A percentile compares a stretch with the other conserved stretches of the same genome.
These are phyloP conservation scores for Pycnomerus fuliginosus DNA, from an alignment of 2,888 invertebrate genomes.

Conservation along the genomic window DNA sequence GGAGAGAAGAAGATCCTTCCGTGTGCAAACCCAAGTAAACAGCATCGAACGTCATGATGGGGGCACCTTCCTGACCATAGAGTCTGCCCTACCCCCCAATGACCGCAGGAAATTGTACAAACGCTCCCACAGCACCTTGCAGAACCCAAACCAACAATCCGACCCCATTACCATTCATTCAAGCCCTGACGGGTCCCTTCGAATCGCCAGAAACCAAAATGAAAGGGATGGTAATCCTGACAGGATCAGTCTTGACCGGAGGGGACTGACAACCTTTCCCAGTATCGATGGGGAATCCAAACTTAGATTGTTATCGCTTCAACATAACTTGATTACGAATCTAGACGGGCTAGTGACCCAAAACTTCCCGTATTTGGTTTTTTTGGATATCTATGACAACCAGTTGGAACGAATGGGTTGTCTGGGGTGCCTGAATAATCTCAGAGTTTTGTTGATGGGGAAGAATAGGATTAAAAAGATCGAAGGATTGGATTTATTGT, in stretches of 20 bases:
- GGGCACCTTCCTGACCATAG: constrained; percentile 44
- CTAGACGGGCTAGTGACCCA: constrained; percentile 62
- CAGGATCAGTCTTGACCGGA: constrained; percentile 82
- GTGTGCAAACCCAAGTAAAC: constrained; percentile 32
- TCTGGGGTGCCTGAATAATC: constrained; percentile 72
- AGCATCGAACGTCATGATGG: constrained; percentile 34
- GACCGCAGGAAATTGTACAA: constrained; percentile 41
- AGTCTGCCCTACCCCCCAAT: constrained; percentile 44
- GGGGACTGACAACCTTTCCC: constrained; percentile 82
- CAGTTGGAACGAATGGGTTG: constrained; percentile 85
- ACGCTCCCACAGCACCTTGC: constrained; percentile 58
- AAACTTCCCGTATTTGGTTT: constrained; percentile 74
- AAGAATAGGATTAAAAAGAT: constrained; percentile 86
- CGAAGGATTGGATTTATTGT: constrained; percentile 70
- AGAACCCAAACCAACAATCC: constrained; percentile 20
- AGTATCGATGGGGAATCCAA: constrained; percentile 78
- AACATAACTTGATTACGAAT: constrained; percentile 85
- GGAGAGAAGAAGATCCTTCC: constrained; percentile 45
- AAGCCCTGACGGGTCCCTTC: constrained; percentile 64
- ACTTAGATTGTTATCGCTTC: constrained; percentile 81
- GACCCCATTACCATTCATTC: constrained; percentile 57
- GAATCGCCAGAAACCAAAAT: constrained; percentile 68
- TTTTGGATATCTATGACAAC: constrained; percentile 93
- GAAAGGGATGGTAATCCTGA: constrained; percentile 85
- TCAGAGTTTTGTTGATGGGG: constrained; percentile 85